Conservation (phyloP, 2,797 vertebrate species). For the Channa striata region DNA sequence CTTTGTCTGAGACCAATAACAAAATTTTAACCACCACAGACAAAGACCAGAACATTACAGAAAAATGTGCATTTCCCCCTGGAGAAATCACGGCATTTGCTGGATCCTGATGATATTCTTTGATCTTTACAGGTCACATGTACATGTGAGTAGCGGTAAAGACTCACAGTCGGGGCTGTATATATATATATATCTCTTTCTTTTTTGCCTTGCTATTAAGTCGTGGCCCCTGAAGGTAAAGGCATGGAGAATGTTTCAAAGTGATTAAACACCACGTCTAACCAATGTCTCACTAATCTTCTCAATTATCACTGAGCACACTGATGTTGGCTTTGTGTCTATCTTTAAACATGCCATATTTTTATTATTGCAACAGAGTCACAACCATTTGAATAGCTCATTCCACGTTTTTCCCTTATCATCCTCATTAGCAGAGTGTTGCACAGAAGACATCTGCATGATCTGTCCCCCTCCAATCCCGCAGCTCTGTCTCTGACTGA, state of each 20-base stretch:
- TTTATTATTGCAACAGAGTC: background rate
- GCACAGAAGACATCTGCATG: background rate
- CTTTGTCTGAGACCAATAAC: background rate
- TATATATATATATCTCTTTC: background rate
- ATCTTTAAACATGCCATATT: background rate
- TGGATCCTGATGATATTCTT: background rate
- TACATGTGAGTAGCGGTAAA: background rate
- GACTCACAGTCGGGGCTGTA: background rate
- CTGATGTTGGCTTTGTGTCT: background rate
- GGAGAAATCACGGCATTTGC: background rate
- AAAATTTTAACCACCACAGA: background rate
- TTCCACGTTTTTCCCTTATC: no score
- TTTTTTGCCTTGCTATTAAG: background rate
- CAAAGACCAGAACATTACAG: constrained; percentile 8
- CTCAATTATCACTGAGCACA: constrained; percentile 8
- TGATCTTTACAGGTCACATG: background rate
- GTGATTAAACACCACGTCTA: constrained; percentile 15
- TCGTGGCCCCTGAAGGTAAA: background rate
- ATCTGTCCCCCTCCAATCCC: background rate
- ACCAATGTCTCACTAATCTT: constrained; percentile 23
- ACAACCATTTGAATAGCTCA: background rate
- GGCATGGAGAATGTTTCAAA: background rate
- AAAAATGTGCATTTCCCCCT: background rate
- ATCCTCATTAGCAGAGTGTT: constrained; percentile 1
- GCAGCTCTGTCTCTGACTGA: background rate